Evolutionary conservation across 1,140 invertebrate species (phyloP), one percentile per base, ranked within the genome.

Genomic region (Heliothis virescens): DNA sequence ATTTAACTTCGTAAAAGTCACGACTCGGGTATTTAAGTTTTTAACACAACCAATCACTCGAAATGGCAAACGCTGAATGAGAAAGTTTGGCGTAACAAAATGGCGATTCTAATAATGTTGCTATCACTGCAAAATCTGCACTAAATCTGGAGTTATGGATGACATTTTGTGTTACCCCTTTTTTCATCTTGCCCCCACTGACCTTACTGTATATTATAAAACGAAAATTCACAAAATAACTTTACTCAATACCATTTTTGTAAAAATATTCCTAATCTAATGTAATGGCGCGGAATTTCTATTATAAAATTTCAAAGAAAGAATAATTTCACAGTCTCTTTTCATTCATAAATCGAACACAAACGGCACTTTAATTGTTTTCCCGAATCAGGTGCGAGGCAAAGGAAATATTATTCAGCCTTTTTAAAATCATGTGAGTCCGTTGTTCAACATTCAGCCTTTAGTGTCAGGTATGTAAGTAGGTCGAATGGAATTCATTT

Each of bases 401-500:
- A 57, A 57, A 57, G 53, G 53, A 57, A 57, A 18, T 10, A 18
- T 57, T 57, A 16, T 57, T 57, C 53, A 9, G 53, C 34, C 34
- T 41, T 57, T 57, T 57, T 57, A 18, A 57, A 57, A 57, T 16
- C n/a, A 18, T 21, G n/a, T 57, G 53, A 41, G 5, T 18, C n/a
- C 9, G 53, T 57, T 57, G 53, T 16, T 57, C 53, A 57, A 57
- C n/a, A 57, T 57, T 16, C n/a, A 18, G 53, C 53, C 53, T 57
- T 16, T 57, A 3, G 4, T 18, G 53, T 57, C 53, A 57, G n/a
- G 53, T 18, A 55, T 57, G n/a, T 18, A 57, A 57, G 53, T 57
- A 57, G 53, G 53, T 57, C 53, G 53, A 57, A 57, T 57, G n/a
- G n/a, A 57, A 57, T 53, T 53, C n/a, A 53, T 53, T 57, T 57